Conservation (phyloP, 2,888 invertebrate genomes). For the Odontomyia ornata region DNA sequence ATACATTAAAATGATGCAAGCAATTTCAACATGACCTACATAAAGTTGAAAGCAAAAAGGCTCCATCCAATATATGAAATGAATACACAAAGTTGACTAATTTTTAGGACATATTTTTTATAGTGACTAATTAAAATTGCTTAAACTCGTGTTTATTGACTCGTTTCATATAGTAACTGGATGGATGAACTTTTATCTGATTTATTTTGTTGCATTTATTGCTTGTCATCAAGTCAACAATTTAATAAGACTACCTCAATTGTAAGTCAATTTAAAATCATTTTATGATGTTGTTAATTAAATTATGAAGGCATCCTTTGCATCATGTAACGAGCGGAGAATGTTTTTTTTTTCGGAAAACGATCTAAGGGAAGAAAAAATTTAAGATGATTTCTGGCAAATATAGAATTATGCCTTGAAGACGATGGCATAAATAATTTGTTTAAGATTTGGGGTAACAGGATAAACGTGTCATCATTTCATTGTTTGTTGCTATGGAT, state of each 20-base stretch:
- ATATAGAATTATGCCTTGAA: too few species aligned
- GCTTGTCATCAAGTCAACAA: not conserved
- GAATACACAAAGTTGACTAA: constrained; percentile 2
- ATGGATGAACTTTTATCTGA: not conserved
- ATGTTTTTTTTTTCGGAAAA: too few species aligned
- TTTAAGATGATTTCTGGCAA: too few species aligned
- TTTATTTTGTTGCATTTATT: not conserved
- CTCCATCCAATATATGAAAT: not conserved
- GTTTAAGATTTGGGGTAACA: too few species aligned
- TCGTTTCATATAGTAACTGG: not conserved
- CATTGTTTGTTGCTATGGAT: too few species aligned
- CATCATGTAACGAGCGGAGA: not conserved
- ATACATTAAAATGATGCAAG: not conserved
- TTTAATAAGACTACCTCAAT: not conserved
- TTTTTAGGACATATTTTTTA: constrained; percentile 14
- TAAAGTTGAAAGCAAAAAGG: not conserved
- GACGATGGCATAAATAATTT: too few species aligned
- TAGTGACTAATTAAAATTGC: constrained; percentile 13
- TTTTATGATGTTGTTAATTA: not conserved
- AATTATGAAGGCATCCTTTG: not conserved
- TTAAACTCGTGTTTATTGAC: constrained; percentile 8
- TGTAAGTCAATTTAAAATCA: not conserved
- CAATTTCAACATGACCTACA: not conserved
- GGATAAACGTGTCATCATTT: too few species aligned
- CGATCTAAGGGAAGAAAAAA: too few species aligned